Base-by-base conservation (phyloP, 2,113 vertebrate genomes). In the Psilopsiagon aymara region DNA sequence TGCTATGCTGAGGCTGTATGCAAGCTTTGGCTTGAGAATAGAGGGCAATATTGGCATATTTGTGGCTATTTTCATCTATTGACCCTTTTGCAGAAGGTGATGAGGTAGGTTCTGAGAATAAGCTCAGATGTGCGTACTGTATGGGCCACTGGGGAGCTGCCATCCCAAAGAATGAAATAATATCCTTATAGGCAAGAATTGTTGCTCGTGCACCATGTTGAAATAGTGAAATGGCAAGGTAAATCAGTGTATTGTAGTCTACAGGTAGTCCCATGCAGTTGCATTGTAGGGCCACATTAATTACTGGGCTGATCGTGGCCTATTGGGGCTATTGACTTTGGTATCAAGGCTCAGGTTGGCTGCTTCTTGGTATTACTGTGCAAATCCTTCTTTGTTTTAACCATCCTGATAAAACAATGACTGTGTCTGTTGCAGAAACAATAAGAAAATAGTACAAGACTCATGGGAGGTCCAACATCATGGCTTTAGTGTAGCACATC, bases 221-320 rank as follows among this genome's bases (percentile, higher is more conserved):
- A 41, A 57, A 24, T 2, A 21, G 39, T 20, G 59, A 49, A 23
- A 73, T 43, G 39, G n/a, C 9, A 51, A 13, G 64, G 27, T 4
- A 18, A 37, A 60, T 1, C 51, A 23, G 2, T 4, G 8, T 11
- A 0, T 2, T 64, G 28, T 60, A 37, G 28, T 46, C 70, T 60
- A 0, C 0, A 25, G 66, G 18, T 51, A 31, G 24, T 63, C 28
- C 33, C 43, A 23, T 33, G 18, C 17, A 23, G 39, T 1, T 51
- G 35, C 28, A 17, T 1, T 29, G 21, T 27, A 39, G 62, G 79
- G 7, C 35, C 41, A 1, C 7, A 11, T 43, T 47, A 31, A 10
- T 21, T 85, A 52, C 29, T 62, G 90, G 33, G 35, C 67, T 85
- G 29, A 35, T 35, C 2, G 4, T 31, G 46, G 46, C 18, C 43